Base-by-base conservation (phyloP, 1,140 invertebrate genomes). In the Drosophila repleta region DNA sequence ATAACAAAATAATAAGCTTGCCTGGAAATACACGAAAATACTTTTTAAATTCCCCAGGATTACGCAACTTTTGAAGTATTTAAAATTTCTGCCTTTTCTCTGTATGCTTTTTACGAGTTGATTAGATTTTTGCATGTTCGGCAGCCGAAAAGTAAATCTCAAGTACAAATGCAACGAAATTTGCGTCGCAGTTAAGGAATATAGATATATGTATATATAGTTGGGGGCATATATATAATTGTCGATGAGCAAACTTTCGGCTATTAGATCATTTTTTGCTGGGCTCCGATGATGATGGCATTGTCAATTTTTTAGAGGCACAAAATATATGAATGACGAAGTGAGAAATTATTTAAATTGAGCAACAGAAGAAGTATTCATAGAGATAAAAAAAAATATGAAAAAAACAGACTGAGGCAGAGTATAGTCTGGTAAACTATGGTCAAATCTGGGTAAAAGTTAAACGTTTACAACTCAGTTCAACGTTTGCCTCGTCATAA, bases 81-180 rank as follows among this genome's bases (percentile, higher is more conserved):
- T 4, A 4, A 17, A 10, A 29, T 64, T 52, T 64, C 39, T 26
- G n/a, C n/a, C n/a, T n/a, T n/a, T n/a, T n/a, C n/a, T n/a, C n/a
- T n/a, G n/a, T n/a, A n/a, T 48, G 17, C 10, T 18, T 57, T 45
- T 21, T 21, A 15, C 10, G 49, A 56, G 48, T 61, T 78, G 82
- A 85, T 87, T 85, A 82, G 78, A 71, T 71, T 78, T 74, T 85
- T 65, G 81, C 82, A 87, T 87, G 81, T 63, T 46, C 32, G 26
- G 26, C 17, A 60, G 61, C 24, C 67, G 51, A 32, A 73, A 66
- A 79, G 49, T 72, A 87, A 87, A 87, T 78, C 74, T 87, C 70
- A 75, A 87, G 81, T 85, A 71, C 58, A 78, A 83, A 58, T 85
- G 81, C 81, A 87, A 21, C 35, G 61, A 74, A 61, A 81, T 79